Evolutionary conservation across 2,797 vertebrate species (phyloP).

Genomic region (Diceros bicornis): DNA sequence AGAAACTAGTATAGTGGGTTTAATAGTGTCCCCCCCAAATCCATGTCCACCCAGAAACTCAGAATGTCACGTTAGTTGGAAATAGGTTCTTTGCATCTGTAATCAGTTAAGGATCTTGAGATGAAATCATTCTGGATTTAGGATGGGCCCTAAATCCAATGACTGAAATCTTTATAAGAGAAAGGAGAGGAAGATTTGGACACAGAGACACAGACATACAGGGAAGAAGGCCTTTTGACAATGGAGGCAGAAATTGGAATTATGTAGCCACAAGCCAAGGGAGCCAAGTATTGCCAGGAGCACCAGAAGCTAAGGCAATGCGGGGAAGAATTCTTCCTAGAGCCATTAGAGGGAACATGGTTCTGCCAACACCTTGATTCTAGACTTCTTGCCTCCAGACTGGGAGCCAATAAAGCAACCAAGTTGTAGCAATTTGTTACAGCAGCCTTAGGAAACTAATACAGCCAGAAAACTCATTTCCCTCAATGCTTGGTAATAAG

Average conservation of each 20-base stretch:
- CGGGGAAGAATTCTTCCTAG: not conserved
- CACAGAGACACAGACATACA: not conserved
- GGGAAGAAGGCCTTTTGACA: not conserved
- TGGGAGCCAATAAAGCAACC: not conserved
- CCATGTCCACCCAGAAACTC: not conserved
- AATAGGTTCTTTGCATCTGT: not conserved
- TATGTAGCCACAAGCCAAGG: not conserved
- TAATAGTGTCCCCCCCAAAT: not conserved
- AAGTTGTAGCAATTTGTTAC: not conserved
- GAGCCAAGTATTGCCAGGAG: not conserved
- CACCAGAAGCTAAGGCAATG: not conserved
- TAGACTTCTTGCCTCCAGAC: not conserved
- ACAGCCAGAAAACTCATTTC: not conserved
- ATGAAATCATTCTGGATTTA: slow-evolving; percentile 27
- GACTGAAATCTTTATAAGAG: not conserved
- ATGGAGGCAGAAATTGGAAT: not conserved
- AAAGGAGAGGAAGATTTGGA: not conserved
- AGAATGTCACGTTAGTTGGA: not conserved
- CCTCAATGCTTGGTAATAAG: not conserved
- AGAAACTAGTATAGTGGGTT: not conserved
- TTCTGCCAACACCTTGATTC: not conserved
- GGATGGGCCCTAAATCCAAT: not conserved
- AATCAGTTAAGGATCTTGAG: not conserved
- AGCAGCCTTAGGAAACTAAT: not conserved
- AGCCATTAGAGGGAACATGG: not conserved